Evolutionary conservation across 2,797 vertebrate genomes (phyloP).

Genomic region (Zenarchopterus dispar): DNA sequence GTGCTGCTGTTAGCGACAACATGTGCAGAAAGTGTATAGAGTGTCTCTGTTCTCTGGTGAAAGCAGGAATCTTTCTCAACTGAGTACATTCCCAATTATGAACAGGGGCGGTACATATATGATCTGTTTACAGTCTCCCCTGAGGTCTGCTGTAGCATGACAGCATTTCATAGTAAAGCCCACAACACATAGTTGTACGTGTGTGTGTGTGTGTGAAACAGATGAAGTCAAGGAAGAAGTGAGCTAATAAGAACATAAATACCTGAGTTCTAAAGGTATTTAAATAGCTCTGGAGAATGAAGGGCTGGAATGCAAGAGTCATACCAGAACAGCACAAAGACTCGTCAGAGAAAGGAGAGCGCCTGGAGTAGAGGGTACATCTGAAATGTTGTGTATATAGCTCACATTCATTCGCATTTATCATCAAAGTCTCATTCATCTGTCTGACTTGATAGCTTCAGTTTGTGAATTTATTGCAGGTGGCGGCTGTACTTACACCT

Average conservation of each 20-base stretch:
- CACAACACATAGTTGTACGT: conserved; percentile 1
- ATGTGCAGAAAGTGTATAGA: conserved; percentile 45
- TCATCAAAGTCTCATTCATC: conserved; percentile 15
- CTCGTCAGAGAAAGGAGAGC: conserved; percentile 12
- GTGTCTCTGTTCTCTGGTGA: conserved; percentile 48
- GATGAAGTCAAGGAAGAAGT: conserved; percentile 8
- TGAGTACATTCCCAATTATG: conserved; percentile 10
- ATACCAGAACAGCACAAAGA: conserved; percentile 41
- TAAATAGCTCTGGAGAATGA: conserved; percentile 52
- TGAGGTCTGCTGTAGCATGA: conserved; percentile 27
- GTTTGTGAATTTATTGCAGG: conserved; percentile 12
- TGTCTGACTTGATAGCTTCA: conserved; percentile 25
- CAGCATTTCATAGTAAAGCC: conserved; percentile 25
- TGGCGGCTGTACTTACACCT: conserved; percentile 43
- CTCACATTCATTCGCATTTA: conserved; percentile 20
- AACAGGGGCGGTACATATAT: conserved; percentile 23
- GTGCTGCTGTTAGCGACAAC: conserved; percentile 44
- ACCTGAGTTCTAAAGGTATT: conserved; percentile 56
- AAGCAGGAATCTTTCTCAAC: conserved; percentile 22
- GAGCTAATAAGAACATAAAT: conserved; percentile 54
- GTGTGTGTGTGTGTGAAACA: neutral
- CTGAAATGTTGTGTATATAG: conserved; percentile 19
- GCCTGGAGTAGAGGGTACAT: conserved; percentile 2
- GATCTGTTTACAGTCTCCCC: conserved; percentile 26
- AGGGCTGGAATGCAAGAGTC: conserved; percentile 59